Evolutionary conservation across 1,140 invertebrate genomes (phyloP).

Genomic region (Lerema accius): DNA sequence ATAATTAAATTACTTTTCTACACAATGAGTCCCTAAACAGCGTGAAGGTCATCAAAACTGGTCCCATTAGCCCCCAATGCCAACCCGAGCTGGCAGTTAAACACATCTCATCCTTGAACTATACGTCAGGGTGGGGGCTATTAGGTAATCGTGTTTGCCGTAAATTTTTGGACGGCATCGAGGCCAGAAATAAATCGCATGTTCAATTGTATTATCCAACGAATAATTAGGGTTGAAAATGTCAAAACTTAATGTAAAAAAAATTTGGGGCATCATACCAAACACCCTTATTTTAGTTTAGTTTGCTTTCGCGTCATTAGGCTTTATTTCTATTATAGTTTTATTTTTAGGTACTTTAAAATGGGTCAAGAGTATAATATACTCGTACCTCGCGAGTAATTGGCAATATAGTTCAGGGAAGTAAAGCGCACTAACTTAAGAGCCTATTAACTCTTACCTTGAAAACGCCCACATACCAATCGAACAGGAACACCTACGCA

Average conservation of each 20-base stretch:
- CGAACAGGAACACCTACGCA: neutral
- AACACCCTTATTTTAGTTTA: no score
- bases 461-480: neutral
- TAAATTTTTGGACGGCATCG: constrained; percentile 16
- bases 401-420: no score
- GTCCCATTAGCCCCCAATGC: constrained; percentile 4
- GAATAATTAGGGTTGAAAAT: no score
- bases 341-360: no score
- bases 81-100: constrained; percentile 22
- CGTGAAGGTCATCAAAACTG: constrained; percentile 1
- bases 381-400: no score
- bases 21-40: constrained; percentile 8
- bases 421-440: no score
- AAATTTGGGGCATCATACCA: no score
- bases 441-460: no score
- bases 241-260: no score
- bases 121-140: constrained; percentile 19
- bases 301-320: no score
- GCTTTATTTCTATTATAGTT: no score
- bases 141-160: constrained; percentile 24
- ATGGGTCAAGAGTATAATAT: no score
- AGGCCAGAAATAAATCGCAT: constrained; percentile 2
- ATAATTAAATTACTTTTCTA: neutral
- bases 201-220: neutral
- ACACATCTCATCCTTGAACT: constrained; percentile 25